Conservation (phyloP, 2,113 vertebrate species). For the Brevimyrus niger region DNA sequence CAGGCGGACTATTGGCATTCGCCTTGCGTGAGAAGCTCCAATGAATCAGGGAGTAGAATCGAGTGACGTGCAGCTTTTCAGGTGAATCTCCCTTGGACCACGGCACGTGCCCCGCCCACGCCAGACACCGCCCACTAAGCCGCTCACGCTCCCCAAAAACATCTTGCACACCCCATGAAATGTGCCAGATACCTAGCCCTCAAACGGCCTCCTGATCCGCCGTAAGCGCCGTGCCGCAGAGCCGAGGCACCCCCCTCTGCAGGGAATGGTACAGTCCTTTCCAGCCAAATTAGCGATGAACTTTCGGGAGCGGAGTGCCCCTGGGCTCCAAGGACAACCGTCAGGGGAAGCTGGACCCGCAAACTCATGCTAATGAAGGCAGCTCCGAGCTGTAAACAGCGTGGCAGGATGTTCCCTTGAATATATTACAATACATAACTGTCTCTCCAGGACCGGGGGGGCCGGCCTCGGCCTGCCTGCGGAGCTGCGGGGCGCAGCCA, state of each 20-base stretch:
- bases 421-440: slow-evolving; percentile 77
- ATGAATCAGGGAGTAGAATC: neutral
- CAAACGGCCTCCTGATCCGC: neutral
- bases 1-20: neutral
- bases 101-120: neutral
- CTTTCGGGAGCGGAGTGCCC: slow-evolving; percentile 53
- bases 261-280: slow-evolving; percentile 24
- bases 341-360: slow-evolving; percentile 59
- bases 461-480: slow-evolving; percentile 46
- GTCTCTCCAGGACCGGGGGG: slow-evolving; percentile 55
- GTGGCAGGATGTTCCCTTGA: slow-evolving; percentile 61
- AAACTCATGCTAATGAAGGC: slow-evolving; percentile 70
- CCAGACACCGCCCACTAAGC: neutral
- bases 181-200: neutral
- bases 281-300: slow-evolving; percentile 45
- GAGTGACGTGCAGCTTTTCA: neutral
- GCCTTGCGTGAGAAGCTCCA: slow-evolving; percentile 4
- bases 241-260: neutral
- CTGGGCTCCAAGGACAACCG: slow-evolving; percentile 66
- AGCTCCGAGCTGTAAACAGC: slow-evolving; percentile 66
- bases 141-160: neutral
- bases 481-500: slow-evolving; percentile 26
- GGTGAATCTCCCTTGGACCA: neutral
- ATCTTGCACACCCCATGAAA: neutral
- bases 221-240: neutral